Conservation (phyloP, 2,113 vertebrate species). For the Lampris incognitus region DNA sequence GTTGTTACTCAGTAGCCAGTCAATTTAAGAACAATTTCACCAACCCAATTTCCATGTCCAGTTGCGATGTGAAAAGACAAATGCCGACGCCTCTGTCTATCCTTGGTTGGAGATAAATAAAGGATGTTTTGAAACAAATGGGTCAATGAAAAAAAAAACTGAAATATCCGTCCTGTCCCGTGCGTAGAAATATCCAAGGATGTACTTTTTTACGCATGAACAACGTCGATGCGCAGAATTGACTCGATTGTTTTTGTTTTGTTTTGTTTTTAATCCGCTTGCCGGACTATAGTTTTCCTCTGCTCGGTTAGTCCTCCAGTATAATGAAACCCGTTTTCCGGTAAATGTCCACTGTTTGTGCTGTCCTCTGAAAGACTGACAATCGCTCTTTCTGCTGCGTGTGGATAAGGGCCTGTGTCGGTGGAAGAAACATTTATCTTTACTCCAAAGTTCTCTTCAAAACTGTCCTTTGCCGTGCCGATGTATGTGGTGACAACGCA, state of each 20-base stretch:
- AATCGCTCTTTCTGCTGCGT: neutral
- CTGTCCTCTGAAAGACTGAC: slow-evolving; percentile 25
- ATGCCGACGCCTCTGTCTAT: slow-evolving; percentile 28
- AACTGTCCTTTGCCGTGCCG: neutral
- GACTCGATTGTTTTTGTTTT: slow-evolving; percentile 25
- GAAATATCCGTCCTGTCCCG: neutral
- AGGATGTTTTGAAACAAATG: neutral
- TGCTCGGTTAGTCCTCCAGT: slow-evolving; percentile 33
- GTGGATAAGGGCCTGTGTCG: neutral
- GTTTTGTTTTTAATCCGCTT: too few relatives aligned
- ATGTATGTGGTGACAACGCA: neutral
- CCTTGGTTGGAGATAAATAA: neutral
- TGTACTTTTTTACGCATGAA: slow-evolving; percentile 6
- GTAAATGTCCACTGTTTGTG: neutral
- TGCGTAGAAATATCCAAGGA: neutral
- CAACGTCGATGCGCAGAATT: slow-evolving; percentile 35
- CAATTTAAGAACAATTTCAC: slow-evolving; percentile 53
- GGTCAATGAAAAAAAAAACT: neutral
- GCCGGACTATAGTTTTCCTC: neutral
- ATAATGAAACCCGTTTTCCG: neutral
- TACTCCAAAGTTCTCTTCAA: neutral
- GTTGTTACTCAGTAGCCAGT: slow-evolving; percentile 17
- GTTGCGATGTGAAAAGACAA: slow-evolving; percentile 3
- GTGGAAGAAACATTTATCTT: neutral
- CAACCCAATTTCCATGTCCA: slow-evolving; percentile 3